Percentiles rank a stretch among this genome's conserved stretches.
phyloP scores from a whole-genome alignment of 2,113 vertebrate genomes.

The Mobula birostris region DNA sequence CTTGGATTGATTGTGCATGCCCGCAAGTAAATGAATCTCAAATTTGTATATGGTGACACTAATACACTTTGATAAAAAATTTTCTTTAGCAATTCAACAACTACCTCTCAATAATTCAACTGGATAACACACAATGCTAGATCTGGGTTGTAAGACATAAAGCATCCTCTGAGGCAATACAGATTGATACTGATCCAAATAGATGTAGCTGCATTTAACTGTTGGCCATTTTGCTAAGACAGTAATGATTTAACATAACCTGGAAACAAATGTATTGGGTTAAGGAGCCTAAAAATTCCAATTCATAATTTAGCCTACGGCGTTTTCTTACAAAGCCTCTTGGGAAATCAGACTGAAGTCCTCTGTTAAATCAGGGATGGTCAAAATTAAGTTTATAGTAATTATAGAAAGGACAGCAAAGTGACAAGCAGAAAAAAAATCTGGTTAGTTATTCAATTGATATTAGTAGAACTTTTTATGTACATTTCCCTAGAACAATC shows the following conservation, averaged over 20 bases:
- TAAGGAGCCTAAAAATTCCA: conserved; percentile 59
- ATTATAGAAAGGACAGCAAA: conserved; percentile 52
- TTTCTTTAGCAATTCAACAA: background rate
- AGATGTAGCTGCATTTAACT: background rate
- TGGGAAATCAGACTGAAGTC: conserved; percentile 59
- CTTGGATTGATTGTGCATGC: too few relatives aligned
- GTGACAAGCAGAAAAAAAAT: conserved; percentile 51
- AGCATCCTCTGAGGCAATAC: too few relatives aligned
- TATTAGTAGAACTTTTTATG: background rate
- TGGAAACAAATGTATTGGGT: conserved; percentile 49
- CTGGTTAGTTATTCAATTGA: background rate
- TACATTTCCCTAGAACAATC: background rate
- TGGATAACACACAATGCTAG: background rate
- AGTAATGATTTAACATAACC: conserved; percentile 66
- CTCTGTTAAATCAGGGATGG: conserved; percentile 54
- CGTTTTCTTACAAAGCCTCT: conserved; percentile 70
- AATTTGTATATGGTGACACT: too few relatives aligned
- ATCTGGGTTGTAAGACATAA: background rate
- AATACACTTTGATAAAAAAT: background rate
- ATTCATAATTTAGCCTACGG: conserved; percentile 60
- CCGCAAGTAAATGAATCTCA: too few relatives aligned
- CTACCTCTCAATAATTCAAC: background rate
- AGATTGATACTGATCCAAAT: background rate
- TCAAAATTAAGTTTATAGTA: conserved; percentile 49
- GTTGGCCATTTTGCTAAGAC: conserved; percentile 38